phyloP scores from a whole-genome alignment of 2,797 vertebrate species.

The Acanthurus lineatus region DNA sequence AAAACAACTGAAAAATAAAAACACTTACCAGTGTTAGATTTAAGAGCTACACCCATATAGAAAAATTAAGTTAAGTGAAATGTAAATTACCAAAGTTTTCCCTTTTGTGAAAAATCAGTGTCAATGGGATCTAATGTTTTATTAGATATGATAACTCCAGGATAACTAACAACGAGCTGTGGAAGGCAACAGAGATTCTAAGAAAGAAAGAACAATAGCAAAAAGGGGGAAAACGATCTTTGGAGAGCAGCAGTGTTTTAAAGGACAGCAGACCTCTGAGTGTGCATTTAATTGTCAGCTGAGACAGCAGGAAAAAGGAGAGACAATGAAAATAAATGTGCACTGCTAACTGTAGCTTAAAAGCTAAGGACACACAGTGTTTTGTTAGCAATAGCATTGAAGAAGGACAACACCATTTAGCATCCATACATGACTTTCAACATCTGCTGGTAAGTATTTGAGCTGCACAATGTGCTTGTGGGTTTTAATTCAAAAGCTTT shows the following conservation, averaged over 20 bases:
- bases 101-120: neutral
- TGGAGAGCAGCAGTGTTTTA: neutral
- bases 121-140: neutral
- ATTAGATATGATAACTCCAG: no score
- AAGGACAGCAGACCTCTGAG: neutral
- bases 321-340: slow-evolving; percentile 14
- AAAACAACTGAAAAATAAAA: no score
- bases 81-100: neutral
- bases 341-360: neutral
- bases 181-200: neutral
- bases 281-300: slow-evolving; percentile 17
- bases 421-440: neutral
- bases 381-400: neutral
- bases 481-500: no score
- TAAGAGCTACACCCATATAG: neutral
- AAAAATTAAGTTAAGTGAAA: neutral
- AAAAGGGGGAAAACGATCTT: neutral
- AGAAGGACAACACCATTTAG: neutral
- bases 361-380: neutral
- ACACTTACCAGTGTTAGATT: no score
- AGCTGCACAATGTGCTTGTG: neutral
- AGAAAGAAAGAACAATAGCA: neutral
- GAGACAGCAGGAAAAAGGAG: neutral
- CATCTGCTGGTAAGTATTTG: neutral
- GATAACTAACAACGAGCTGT: neutral